Evolutionary conservation across 2,113 vertebrate species (phyloP).

Genomic region (Pelecanoides urinatrix): DNA sequence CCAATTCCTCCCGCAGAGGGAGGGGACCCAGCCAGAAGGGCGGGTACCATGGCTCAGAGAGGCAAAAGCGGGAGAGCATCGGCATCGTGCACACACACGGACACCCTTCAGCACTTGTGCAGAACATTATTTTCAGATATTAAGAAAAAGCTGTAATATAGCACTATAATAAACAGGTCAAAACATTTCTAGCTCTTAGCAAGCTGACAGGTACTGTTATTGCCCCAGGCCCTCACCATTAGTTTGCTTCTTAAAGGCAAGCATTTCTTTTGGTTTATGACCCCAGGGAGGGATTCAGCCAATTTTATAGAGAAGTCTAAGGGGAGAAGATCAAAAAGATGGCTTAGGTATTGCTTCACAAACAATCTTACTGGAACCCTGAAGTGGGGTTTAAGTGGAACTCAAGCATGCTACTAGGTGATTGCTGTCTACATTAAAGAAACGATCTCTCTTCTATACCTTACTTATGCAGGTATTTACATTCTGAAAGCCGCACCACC

Average conservation of each 20-base stretch:
- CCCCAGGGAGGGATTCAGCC: not conserved
- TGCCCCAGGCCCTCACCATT: not conserved
- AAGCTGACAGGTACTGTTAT: not conserved
- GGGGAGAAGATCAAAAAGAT: not conserved
- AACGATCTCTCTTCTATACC: not conserved
- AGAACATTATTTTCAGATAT: not conserved
- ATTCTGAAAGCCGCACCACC: not conserved
- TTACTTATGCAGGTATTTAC: not conserved
- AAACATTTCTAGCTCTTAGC: not conserved
- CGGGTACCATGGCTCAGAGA: not conserved
- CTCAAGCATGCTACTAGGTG: not conserved
- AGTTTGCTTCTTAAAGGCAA: not conserved
- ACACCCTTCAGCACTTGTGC: not conserved
- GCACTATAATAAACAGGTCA: not conserved
- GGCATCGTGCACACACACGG: fast-evolving
- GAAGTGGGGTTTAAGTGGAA: not conserved
- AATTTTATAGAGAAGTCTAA: not conserved
- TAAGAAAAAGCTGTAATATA: not conserved
- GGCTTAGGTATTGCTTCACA: not conserved
- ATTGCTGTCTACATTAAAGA: not conserved
- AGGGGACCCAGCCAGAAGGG: not conserved
- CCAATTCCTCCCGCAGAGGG: not conserved
- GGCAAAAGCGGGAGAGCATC: not conserved
- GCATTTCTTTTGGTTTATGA: not conserved
- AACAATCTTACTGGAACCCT: not conserved